phyloP scores from a whole-genome alignment of 2,797 vertebrate species.

The Myotis myotis region DNA sequence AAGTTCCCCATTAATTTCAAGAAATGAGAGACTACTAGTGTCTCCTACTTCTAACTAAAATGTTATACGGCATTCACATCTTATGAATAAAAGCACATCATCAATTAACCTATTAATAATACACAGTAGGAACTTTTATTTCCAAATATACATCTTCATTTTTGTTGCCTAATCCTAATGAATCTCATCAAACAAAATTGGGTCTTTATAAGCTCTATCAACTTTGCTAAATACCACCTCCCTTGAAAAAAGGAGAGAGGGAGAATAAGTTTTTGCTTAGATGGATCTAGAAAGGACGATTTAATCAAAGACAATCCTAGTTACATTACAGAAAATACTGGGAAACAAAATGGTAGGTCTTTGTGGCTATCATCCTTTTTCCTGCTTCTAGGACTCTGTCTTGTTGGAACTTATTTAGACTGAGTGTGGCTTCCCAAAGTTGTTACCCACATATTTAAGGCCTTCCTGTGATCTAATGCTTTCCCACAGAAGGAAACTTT shows the following conservation, averaged over 20 bases:
- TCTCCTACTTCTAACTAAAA: constrained; percentile 26
- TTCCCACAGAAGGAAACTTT: constrained; percentile 54
- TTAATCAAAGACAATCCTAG: constrained; percentile 12
- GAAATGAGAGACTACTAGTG: not conserved
- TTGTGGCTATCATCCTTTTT: not conserved
- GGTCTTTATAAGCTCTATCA: constrained; percentile 46
- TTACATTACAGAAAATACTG: not conserved
- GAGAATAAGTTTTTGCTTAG: not conserved
- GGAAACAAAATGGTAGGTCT: not conserved
- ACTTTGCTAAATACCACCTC: constrained; percentile 38
- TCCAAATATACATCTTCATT: not conserved
- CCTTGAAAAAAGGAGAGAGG: not conserved
- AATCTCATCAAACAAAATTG: constrained; percentile 47
- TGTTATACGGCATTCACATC: not conserved
- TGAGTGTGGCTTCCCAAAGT: not conserved
- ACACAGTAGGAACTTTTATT: not conserved
- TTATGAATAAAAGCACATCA: not conserved
- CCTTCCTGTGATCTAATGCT: constrained; percentile 37
- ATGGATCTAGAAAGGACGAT: not conserved
- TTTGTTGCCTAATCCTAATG: not conserved
- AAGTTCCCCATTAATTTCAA: not conserved
- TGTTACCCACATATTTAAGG: constrained; percentile 34
- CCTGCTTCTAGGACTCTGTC: constrained; percentile 34
- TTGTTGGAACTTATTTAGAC: constrained; percentile 49
- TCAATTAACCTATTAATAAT: constrained; percentile 20